These are phyloP conservation scores for Octopus bimaculoides DNA, from an alignment of 1,140 invertebrate species.

Conservation along the genomic window DNA sequence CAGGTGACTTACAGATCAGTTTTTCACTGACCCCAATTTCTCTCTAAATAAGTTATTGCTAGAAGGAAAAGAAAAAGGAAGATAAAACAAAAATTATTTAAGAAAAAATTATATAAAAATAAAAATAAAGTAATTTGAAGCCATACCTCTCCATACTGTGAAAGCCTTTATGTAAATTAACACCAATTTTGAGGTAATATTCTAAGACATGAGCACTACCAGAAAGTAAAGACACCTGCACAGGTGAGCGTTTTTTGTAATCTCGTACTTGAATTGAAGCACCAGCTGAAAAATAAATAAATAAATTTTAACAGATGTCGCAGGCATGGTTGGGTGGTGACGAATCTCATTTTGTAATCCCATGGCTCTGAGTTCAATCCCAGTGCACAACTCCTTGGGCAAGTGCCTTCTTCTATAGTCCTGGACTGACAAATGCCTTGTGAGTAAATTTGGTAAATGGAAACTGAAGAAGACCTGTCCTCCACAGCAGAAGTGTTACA, in stretches of 20 bases:
- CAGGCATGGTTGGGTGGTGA: not conserved
- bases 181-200: slow-evolving; percentile 32
- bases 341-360: not conserved
- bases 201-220: slow-evolving; percentile 32
- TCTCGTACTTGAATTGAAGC: slow-evolving; percentile 35
- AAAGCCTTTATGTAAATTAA: slow-evolving; percentile 21
- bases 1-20: too few relatives aligned
- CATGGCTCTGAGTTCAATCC: not conserved
- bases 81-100: too few relatives aligned
- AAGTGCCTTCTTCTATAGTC: not conserved
- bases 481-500: too few relatives aligned
- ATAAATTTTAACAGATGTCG: slow-evolving; percentile 4
- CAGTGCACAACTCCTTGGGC: not conserved
- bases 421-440: not conserved
- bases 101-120: too few relatives aligned
- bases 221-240: slow-evolving; percentile 34
- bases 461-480: too few relatives aligned
- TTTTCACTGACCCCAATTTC: too few relatives aligned
- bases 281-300: slow-evolving; percentile 29
- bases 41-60: too few relatives aligned
- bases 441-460: too few relatives aligned
- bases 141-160: too few relatives aligned
- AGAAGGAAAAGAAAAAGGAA: too few relatives aligned
- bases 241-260: slow-evolving; percentile 27
- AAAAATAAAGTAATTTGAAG: too few relatives aligned